A percentile compares a stretch with the other conserved stretches of the same genome.
Evolutionary conservation across 2,888 invertebrate genomes (phyloP).

Genomic region (Argynnis bischoffii): DNA sequence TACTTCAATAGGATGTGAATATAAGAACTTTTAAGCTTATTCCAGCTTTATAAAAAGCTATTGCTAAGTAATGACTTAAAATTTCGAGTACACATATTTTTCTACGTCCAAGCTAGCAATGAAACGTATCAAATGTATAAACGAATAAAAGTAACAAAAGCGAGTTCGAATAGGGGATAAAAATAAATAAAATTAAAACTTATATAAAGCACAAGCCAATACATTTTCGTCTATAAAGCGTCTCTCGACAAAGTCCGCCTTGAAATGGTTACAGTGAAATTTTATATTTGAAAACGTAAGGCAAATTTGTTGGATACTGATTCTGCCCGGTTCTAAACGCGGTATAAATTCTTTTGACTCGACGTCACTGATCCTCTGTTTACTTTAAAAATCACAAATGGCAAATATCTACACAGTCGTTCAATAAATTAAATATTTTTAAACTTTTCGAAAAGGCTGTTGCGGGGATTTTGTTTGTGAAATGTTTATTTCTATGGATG

Average conservation of each 20-base stretch:
- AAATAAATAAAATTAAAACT: conserved; percentile 6
- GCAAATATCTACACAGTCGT: conserved; percentile 5
- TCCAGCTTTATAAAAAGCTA: no score
- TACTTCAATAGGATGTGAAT: no score
- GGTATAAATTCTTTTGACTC: conserved; percentile 16
- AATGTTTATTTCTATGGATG: no score
- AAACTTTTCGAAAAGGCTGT: background rate
- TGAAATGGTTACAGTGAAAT: conserved; percentile 12
- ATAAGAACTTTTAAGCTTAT: no score
- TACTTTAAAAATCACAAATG: conserved; percentile 11
- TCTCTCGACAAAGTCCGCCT: background rate
- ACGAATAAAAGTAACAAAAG: background rate
- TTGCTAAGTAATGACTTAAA: no score
- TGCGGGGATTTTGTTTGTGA: background rate
- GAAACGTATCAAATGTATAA: no score
- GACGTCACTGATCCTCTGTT: conserved; percentile 17
- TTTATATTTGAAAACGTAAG: conserved; percentile 13
- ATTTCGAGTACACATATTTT: no score
- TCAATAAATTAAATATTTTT: conserved; percentile 1
- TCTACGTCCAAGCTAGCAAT: no score
- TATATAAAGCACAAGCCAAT: background rate
- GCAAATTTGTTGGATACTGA: conserved; percentile 1
- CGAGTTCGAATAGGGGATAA: background rate
- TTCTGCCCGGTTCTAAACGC: conserved; percentile 10
- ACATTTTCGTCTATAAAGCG: conserved; percentile 2